Percentiles rank a stretch among this genome's conserved stretches.
Evolutionary conservation across 35 echinoderm and acorn worm species (phyloP).

Genomic region (Patiria miniata): DNA sequence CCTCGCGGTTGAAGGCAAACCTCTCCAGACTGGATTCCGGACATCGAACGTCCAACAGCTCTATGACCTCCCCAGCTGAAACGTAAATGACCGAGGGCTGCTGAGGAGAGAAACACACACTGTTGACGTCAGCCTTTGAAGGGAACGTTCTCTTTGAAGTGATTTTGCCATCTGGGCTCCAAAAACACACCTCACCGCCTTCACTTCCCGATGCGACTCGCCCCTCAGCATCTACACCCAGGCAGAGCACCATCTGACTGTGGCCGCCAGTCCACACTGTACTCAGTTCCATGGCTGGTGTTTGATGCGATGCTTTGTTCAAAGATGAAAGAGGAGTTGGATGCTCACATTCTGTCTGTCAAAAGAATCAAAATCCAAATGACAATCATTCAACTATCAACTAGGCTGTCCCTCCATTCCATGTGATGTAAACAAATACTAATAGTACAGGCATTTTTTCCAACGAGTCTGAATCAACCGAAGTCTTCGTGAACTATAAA

Average conservation of each 20-base stretch:
- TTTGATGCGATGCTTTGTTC: too few relatives aligned
- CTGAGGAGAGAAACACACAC: background rate
- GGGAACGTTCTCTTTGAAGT: background rate
- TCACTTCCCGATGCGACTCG: conserved; percentile 24
- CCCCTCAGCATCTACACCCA: background rate
- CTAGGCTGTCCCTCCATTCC: too few relatives aligned
- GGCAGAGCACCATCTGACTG: conserved; percentile 18
- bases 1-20: conserved; percentile 40
- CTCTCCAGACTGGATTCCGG: background rate
- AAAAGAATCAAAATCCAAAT: too few relatives aligned
- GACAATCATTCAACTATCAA: too few relatives aligned
- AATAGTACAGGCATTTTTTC: too few relatives aligned
- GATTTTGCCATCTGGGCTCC: conserved; percentile 11
- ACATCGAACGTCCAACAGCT: conserved; percentile 19
- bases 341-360: too few relatives aligned
- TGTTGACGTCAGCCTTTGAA: background rate
- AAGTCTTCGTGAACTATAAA: too few relatives aligned
- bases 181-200: conserved; percentile 15
- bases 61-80: background rate
- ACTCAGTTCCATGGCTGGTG: conserved; percentile 23
- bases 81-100: conserved; percentile 14
- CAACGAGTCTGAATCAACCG: too few relatives aligned
- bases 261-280: conserved; percentile 21
- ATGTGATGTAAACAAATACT: too few relatives aligned
- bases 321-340: too few relatives aligned